These are phyloP conservation scores for Enteromius unitaeniatus DNA, from an alignment of 2,797 vertebrate genomes.

Conservation along the genomic window DNA sequence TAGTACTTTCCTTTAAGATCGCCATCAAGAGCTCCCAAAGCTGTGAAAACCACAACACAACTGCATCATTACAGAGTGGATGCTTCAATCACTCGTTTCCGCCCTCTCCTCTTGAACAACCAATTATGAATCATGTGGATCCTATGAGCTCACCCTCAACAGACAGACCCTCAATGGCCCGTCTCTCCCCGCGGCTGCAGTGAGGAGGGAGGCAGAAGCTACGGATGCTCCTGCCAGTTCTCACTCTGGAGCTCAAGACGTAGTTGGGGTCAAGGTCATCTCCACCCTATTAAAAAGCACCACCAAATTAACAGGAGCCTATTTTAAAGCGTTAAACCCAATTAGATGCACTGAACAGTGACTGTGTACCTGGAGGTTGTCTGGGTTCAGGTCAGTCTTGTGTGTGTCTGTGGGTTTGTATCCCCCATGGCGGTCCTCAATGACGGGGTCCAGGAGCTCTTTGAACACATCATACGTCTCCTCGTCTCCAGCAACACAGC, in stretches of 20 bases:
- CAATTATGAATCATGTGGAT: neutral
- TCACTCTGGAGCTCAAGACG: constrained; percentile 92
- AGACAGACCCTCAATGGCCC: constrained; percentile 88
- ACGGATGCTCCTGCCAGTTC: constrained; percentile 92
- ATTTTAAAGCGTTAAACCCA: neutral
- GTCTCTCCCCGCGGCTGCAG: constrained; percentile 93
- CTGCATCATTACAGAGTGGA: neutral
- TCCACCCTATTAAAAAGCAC: constrained; percentile 80
- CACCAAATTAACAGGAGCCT: constrained; percentile 11
- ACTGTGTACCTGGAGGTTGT: constrained; percentile 82
- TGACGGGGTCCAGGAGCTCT: constrained; percentile 89
- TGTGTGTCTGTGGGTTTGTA: constrained; percentile 92
- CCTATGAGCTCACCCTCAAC: constrained; percentile 83
- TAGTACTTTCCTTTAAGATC: constrained; percentile 89
- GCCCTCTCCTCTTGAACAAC: neutral
- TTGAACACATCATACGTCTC: constrained; percentile 90
- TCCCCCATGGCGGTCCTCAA: constrained; percentile 92
- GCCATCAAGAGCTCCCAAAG: constrained; percentile 82
- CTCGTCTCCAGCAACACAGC: constrained; percentile 93
- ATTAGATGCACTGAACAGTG: neutral
- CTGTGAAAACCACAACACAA: constrained; percentile 63
- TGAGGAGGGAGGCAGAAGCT: constrained; percentile 95
- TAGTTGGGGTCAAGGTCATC: constrained; percentile 97
- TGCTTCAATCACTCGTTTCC: neutral
- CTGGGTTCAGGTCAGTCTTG: constrained; percentile 91